These are phyloP conservation scores for Capricornis sumatraensis DNA, from an alignment of 2,113 vertebrate species.

Conservation along the genomic window DNA sequence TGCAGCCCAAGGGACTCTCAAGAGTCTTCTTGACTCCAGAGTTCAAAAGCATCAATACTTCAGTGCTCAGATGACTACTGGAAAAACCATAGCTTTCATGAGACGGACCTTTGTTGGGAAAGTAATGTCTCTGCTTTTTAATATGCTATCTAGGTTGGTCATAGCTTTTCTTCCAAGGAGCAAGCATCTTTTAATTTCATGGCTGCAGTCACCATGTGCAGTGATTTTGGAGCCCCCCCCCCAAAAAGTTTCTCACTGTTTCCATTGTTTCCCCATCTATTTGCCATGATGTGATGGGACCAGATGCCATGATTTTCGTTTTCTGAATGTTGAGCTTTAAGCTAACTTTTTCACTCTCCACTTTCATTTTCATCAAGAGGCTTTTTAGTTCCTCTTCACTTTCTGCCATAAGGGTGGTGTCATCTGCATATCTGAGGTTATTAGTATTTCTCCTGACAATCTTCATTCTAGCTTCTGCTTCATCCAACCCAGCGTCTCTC, in stretches of 20 bases:
- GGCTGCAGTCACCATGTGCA: neutral
- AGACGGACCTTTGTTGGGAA: neutral
- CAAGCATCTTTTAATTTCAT: neutral
- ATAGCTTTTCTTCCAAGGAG: neutral
- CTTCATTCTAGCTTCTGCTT: neutral
- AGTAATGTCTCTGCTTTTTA: neutral
- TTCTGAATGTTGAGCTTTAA: neutral
- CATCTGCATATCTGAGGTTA: neutral
- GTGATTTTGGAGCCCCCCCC: neutral
- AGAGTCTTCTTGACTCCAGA: neutral
- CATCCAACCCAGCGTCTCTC: neutral
- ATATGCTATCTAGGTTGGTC: neutral
- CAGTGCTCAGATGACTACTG: neutral
- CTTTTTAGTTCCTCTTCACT: neutral
- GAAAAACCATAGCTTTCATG: neutral
- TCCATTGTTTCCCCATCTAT: neutral
- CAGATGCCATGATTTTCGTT: neutral
- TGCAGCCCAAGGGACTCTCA: neutral
- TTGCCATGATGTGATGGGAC: neutral
- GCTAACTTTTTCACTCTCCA: neutral
- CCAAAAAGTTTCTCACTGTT: neutral
- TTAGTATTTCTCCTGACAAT: neutral
- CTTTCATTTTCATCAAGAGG: neutral
- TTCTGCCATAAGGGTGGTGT: neutral
- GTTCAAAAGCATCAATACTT: neutral